Conservation (phyloP, 2,113 vertebrate genomes). For the Dicerorhinus sumatrensis region DNA sequence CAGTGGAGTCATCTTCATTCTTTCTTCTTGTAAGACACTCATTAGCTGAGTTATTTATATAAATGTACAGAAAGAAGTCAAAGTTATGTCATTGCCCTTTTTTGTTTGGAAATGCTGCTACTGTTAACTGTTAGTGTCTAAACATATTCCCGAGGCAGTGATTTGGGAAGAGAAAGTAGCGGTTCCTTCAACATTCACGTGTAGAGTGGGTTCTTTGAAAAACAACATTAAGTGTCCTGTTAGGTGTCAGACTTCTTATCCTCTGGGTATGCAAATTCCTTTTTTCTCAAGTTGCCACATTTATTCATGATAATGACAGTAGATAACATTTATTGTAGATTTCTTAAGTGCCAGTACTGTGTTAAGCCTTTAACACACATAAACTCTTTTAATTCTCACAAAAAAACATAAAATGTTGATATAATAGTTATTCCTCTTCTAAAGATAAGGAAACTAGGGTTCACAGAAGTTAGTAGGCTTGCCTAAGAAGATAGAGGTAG, state of each 20-base stretch:
- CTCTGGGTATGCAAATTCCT: neutral
- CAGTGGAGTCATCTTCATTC: neutral
- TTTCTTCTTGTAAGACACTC: constrained; percentile 61
- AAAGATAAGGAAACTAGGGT: neutral
- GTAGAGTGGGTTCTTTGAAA: neutral
- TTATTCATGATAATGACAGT: neutral
- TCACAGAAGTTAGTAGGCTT: neutral
- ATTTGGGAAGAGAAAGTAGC: neutral
- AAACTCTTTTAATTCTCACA: neutral
- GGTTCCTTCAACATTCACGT: neutral
- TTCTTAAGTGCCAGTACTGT: neutral
- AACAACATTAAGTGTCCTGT: neutral
- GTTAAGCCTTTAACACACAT: neutral
- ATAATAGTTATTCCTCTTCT: neutral
- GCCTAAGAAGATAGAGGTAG: neutral
- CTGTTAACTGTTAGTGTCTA: neutral
- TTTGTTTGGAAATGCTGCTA: neutral
- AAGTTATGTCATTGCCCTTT: constrained; percentile 28
- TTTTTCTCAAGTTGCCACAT: neutral
- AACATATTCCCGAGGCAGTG: neutral
- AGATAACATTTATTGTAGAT: neutral
- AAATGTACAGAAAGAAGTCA: constrained; percentile 14
- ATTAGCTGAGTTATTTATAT: constrained; percentile 27
- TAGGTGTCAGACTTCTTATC: neutral
- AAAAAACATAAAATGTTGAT: neutral